These are phyloP conservation scores for Drosophila burlai DNA, from an alignment of 1,140 invertebrate genomes.

Conservation along the genomic window DNA sequence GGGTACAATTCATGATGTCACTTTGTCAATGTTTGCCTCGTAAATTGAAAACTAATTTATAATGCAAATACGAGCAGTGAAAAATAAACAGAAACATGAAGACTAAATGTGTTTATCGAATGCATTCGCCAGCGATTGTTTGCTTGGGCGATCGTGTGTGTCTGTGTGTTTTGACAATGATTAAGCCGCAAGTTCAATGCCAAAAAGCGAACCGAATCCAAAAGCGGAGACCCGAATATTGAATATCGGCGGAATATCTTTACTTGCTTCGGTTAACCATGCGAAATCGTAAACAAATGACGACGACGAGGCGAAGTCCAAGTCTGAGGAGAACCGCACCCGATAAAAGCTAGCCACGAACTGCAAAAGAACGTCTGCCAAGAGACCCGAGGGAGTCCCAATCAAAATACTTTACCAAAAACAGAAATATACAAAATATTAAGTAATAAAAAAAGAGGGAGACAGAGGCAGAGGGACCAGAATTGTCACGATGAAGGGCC, in stretches of 20 bases:
- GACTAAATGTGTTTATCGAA: slow-evolving; percentile 51
- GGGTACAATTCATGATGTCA: slow-evolving; percentile 62
- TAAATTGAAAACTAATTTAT: slow-evolving; percentile 74
- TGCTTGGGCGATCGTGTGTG: slow-evolving; percentile 23
- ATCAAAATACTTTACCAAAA: slow-evolving; percentile 68
- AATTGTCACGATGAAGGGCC: slow-evolving; percentile 58
- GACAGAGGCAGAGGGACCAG: not conserved
- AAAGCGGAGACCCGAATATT: slow-evolving; percentile 6
- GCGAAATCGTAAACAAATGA: slow-evolving; percentile 28
- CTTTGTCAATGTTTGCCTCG: slow-evolving; percentile 68
- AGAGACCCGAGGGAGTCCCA: slow-evolving; percentile 26
- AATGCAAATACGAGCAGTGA: slow-evolving; percentile 58
- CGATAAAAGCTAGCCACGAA: slow-evolving; percentile 41
- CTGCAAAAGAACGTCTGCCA: slow-evolving; percentile 46
- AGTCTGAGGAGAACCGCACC: slow-evolving; percentile 51
- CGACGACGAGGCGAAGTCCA: not conserved
- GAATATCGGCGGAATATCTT: slow-evolving; percentile 13
- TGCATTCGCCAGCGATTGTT: slow-evolving; percentile 46
- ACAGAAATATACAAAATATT: slow-evolving; percentile 43
- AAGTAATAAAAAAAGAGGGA: slow-evolving; percentile 58
- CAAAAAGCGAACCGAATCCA: slow-evolving; percentile 29
- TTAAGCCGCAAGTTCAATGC: slow-evolving; percentile 72
- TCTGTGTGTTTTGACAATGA: slow-evolving; percentile 45
- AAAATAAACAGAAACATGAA: slow-evolving; percentile 31
- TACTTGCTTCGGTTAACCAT: slow-evolving; percentile 24